phyloP scores from a whole-genome alignment of 2,888 invertebrate genomes.

The Rhopalosiphum nymphaeae region DNA sequence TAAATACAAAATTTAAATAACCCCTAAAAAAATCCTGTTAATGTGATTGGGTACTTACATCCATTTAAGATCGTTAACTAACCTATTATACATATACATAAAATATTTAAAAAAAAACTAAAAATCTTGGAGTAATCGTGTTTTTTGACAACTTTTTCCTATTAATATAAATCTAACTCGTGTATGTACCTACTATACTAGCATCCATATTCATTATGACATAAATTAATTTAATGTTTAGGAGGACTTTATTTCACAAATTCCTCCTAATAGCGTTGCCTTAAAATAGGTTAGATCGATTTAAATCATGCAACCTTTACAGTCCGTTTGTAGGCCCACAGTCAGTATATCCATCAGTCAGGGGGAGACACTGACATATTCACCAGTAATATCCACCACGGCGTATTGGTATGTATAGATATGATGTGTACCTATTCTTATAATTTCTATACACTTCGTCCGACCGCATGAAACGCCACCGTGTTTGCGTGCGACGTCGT shows the following conservation, averaged over 20 bases:
- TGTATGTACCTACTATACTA: background rate
- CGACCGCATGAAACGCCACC: background rate
- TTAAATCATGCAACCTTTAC: background rate
- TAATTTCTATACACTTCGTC: background rate
- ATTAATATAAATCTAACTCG: background rate
- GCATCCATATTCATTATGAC: background rate
- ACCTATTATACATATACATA: background rate
- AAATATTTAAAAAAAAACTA: background rate
- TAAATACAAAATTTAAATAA: background rate
- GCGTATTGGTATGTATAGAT: background rate
- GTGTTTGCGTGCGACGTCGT: background rate
- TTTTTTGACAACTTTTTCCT: background rate
- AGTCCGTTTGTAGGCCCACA: background rate
- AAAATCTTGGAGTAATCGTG: background rate
- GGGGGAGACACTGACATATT: background rate
- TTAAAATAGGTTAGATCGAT: background rate
- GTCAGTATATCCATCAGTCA: background rate
- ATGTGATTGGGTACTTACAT: background rate
- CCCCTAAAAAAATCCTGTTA: background rate
- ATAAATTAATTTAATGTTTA: background rate
- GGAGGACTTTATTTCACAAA: background rate
- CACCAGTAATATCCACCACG: background rate
- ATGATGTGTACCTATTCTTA: background rate
- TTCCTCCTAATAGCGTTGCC: background rate
- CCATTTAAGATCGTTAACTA: no score